Base-by-base conservation (phyloP, 2,113 vertebrate species). In the Casuarius casuarius region DNA sequence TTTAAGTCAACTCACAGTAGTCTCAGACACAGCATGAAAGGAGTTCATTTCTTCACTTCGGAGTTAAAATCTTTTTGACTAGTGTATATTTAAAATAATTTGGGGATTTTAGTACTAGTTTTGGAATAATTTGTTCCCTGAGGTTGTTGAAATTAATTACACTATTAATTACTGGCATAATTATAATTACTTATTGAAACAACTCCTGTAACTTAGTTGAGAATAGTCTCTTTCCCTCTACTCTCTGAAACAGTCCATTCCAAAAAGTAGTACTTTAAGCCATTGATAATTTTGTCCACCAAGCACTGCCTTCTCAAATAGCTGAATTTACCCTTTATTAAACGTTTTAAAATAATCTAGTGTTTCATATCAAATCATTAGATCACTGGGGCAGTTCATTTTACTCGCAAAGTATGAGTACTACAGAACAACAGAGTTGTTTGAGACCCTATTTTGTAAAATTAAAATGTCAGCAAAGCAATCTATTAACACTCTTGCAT, bases 321-420 rank as follows among this genome's bases (percentile, higher is more conserved):
- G 48, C 73, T 89, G 68, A 75, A 70, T 58, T 83, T 49, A 77
- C 46, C 48, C 33, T 91, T 88, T 92, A 95, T 58, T 90, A 95
- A 95, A 81, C 46, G 38, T 18, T 94, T 95, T 46, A 67, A 67
- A 54, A 90, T 78, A 76, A 72, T 38, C 84, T 93, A 72, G 49
- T 92, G 92, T 81, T 96, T 88, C 12, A 92, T 35, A 70, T 76
- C n/a, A 75, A 96, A 92, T 82, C 79, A 94, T 92, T 90, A 93
- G 23, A 95, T 85, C 79, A 89, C 48, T 71, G 84, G 23, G 82
- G 48, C 66, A 21, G 31, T 94, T 73, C 74, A 84, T 96, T 96
- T 95, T 95, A 94, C 88, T 86, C 48, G 91, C 12, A 94, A 93
- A 90, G 20, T 73, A 28, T 52, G 94, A 80, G 26, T 56, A 48